Conservation (phyloP, 1,140 invertebrate species). For the Drosophila miranda region DNA sequence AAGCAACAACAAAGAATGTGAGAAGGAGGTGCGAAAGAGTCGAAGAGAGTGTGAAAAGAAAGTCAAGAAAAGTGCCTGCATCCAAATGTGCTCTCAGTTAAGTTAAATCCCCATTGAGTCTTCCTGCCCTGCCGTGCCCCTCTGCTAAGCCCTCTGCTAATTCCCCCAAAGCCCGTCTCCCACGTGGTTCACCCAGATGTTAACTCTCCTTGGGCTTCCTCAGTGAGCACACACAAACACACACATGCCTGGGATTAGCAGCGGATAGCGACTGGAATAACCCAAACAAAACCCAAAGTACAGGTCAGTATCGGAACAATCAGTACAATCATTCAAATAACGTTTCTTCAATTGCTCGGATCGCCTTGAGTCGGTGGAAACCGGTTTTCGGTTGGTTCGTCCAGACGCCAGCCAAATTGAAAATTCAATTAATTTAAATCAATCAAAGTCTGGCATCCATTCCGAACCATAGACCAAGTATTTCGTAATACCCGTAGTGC, state of each 20-base stretch:
- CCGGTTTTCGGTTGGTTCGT: conserved; percentile 21
- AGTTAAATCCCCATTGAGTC: conserved; percentile 32
- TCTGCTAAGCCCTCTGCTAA: conserved; percentile 12
- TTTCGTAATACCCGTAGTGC: conserved; percentile 9
- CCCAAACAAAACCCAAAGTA: conserved; percentile 32
- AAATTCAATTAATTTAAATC: conserved; percentile 72
- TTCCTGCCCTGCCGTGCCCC: too few species aligned
- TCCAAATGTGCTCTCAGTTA: conserved; percentile 56
- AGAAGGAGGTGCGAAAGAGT: conserved; percentile 23
- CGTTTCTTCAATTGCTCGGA: conserved; percentile 31
- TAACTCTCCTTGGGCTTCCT: conserved; percentile 6
- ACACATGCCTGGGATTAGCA: conserved; percentile 52
- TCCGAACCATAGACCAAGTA: conserved; percentile 8
- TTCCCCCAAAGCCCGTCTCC: conserved; percentile 13
- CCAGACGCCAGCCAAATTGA: conserved; percentile 26
- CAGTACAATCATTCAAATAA: conserved; percentile 24
- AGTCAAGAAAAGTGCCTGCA: conserved; percentile 44
- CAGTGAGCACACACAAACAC: too few species aligned
- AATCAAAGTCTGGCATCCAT: conserved; percentile 35
- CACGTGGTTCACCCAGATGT: conserved; percentile 15
- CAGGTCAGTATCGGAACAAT: conserved; percentile 51
- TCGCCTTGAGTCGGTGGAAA: conserved; percentile 34
- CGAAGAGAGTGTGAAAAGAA: conserved; percentile 9
- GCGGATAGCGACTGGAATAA: conserved; percentile 39
- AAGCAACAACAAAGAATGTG: conserved; percentile 43